Base-by-base conservation (phyloP, 2,113 vertebrate genomes). In the Lutjanus erythropterus region DNA sequence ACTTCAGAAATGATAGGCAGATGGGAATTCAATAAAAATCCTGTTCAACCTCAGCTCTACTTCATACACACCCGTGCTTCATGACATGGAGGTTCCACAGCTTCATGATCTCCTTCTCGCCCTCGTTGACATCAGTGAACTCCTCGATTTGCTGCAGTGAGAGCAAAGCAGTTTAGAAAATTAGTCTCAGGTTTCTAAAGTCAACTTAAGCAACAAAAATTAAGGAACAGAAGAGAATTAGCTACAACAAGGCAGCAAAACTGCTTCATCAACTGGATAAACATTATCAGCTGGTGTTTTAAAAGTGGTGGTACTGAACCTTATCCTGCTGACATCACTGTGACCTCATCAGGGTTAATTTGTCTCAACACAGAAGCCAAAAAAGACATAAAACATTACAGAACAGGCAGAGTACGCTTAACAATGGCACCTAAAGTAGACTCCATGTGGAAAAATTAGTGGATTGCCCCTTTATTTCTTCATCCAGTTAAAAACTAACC, bases 101-200 rank as follows among this genome's bases (percentile, higher is more conserved):
- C 94, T 99, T 99, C 98, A 99, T 99, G 71, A 99, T 97, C 95
- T 99, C 97, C 86, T 99, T 99, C 92, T 99, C 98, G 25, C 98
- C 98, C 94, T 99, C 97, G 81, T 99, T 99, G 76, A 99, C 98
- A 77, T 99, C 98, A 4, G 96, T 98, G 94, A 99, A 99, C 70
- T 99, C 98, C 87, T 99, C 98, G 65, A 99, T 99, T 99, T 99
- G 98, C 98, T 99, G 88, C 88, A 46, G 60, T 7, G 47, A 65
- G 68, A 83, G 21, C 29, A 46, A 21, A 74, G 11, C 1, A 23
- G 23, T 41, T 25, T 82, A 39, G n/a, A 39, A 8, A 10, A 5
- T 7, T 9, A 37, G 35, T 37, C 4, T n/a, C 4, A 37, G 21
- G 21, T 10, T 23, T 23, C 44, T 49, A 15, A 12, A 12, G 12